Conservation (phyloP, 2,797 vertebrate genomes). For the Chaunax sp. region DNA sequence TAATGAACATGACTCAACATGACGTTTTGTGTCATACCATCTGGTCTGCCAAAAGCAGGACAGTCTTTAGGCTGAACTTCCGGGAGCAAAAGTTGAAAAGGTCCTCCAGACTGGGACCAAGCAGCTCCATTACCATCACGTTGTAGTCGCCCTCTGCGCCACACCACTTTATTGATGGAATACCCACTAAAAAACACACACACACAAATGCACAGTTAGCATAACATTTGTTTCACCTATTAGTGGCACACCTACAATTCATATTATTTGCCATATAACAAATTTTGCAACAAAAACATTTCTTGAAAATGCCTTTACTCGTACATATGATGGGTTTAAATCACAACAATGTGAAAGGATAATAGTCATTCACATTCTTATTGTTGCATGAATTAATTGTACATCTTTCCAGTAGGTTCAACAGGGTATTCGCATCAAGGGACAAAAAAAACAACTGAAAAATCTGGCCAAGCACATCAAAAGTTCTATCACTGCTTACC, state of each 20-base stretch:
- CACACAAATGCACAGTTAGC: slow-evolving; percentile 13
- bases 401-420: background rate
- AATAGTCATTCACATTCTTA: too few species aligned
- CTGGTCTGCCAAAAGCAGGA: slow-evolving; percentile 95
- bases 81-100: slow-evolving; percentile 98
- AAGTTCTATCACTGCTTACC: slow-evolving; percentile 79
- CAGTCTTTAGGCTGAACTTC: slow-evolving; percentile 98
- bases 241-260: background rate
- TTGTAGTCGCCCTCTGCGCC: slow-evolving; percentile 98
- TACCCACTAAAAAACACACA: slow-evolving; percentile 86
- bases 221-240: background rate
- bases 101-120: slow-evolving; percentile 96
- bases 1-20: background rate
- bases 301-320: too few species aligned
- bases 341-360: too few species aligned
- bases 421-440: background rate
- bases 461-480: background rate
- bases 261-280: too few species aligned
- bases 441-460: slow-evolving; percentile 1
- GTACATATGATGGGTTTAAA: too few species aligned
- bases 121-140: slow-evolving; percentile 98
- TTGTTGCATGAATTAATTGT: too few species aligned
- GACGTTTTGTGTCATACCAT: slow-evolving; percentile 84
- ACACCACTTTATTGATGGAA: slow-evolving; percentile 98
- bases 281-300: too few species aligned